A percentile compares a stretch with the other conserved stretches of the same genome.
These are phyloP conservation scores for Gavialis gangeticus DNA, from an alignment of 2,113 vertebrate genomes.

Conservation along the genomic window DNA sequence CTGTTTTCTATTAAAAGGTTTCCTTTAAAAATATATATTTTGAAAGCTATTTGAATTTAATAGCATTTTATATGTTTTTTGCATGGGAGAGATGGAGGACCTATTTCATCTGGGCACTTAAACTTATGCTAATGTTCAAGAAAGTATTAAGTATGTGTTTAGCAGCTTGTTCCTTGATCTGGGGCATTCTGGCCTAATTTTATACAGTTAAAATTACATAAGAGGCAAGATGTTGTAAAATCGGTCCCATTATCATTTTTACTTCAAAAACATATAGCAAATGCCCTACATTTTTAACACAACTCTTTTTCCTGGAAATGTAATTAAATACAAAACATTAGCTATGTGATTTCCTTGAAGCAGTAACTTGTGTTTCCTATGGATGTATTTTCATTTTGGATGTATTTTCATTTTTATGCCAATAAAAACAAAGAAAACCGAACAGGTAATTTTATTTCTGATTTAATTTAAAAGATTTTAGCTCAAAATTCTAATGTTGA, in stretches of 20 bases:
- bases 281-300: not conserved
- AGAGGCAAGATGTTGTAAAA: not conserved
- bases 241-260: not conserved
- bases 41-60: not conserved
- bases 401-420: not conserved
- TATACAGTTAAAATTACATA: not conserved
- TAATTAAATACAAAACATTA: not conserved
- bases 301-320: not conserved
- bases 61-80: not conserved
- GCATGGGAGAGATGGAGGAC: not conserved
- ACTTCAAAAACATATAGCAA: not conserved
- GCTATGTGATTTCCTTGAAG: not conserved
- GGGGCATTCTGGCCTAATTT: not conserved
- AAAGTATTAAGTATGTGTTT: not conserved
- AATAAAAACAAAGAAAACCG: not conserved
- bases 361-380: not conserved
- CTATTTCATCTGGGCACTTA: not conserved
- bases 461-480: not conserved
- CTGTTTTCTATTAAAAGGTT: not conserved
- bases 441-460: not conserved
- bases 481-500: not conserved
- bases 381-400: not conserved
- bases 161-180: not conserved
- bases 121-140: not conserved
- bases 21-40: not conserved